Evolutionary conservation across 1,140 invertebrate species (phyloP), one percentile per base, ranked within the genome.

Genomic region (Druon quercuslanigerum): DNA sequence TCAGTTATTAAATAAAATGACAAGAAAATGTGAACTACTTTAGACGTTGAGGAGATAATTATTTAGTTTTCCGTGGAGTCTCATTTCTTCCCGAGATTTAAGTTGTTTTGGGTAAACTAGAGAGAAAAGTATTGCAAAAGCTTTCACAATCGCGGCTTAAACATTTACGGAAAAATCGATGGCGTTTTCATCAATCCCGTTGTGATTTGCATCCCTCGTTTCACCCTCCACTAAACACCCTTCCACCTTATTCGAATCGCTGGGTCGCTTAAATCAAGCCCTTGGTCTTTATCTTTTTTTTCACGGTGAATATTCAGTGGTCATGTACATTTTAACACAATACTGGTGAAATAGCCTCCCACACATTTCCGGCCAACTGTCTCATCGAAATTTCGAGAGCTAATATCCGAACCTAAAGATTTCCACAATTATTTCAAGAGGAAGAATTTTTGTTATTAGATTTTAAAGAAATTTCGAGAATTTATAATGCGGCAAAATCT

Each of bases 201-300:
- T 79, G 83, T 83, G 84, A 87, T 86, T 87, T 87, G 85, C 80
- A 84, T 83, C 82, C 84, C 83, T 84, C 82, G 81, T 84, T 86
- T 83, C 78, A 85, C 79, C 83, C 83, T 85, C 79, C 76, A 73
- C 75, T 78, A 79, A 79, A 75, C 73, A 80, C 76, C 78, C 78
- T 78, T 78, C 76, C 60, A 76, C 76, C 78, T 50, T 81, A 71
- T 72, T 78, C 79, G 80, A 79, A 79, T 76, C 75, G 71, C 74
- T 79, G 71, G 80, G 57, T 73, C 82, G 73, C 84, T 84, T 86
- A 86, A 86, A 86, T 86, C 84, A 85, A 81, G 82, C 74, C 78
- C 76, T 77, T 82, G 73, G 81, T 84, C 82, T 82, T 85, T 85
- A 84, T 84, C 80, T 82, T 82, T 82, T 83, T 83, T 84, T 85